Conservation (phyloP, 2,888 invertebrate species). For the Clistopyga incitator region DNA sequence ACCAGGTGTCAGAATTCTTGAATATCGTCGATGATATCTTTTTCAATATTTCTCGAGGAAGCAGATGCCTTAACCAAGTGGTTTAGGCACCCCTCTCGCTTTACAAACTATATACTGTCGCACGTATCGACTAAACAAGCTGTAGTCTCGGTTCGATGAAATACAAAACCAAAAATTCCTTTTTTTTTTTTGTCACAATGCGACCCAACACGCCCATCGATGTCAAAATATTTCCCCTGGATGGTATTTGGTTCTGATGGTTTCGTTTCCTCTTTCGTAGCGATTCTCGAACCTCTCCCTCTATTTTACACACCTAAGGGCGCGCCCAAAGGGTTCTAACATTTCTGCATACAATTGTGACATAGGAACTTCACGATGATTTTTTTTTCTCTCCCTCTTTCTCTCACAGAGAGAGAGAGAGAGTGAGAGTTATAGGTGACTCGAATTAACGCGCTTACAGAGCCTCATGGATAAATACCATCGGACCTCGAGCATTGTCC, state of each 20-base stretch:
- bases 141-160: conserved; percentile 31
- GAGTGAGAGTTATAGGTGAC: conserved; percentile 36
- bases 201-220: conserved; percentile 77
- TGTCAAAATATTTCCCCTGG: conserved; percentile 83
- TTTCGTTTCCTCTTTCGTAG: conserved; percentile 8
- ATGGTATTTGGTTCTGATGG: conserved; percentile 48
- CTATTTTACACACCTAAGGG: conserved; percentile 32
- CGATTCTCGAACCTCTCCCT: conserved; percentile 21
- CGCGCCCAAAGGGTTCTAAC: conserved; percentile 54
- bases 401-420: background rate
- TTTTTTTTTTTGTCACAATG: conserved; percentile 9
- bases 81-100: conserved; percentile 11
- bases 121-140: conserved; percentile 9
- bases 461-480: conserved; percentile 46
- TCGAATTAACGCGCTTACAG: conserved; percentile 43
- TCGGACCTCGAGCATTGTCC: conserved; percentile 74
- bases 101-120: background rate
- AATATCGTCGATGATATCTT: conserved; percentile 27
- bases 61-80: conserved; percentile 27
- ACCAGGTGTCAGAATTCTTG: conserved; percentile 17
- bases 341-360: conserved; percentile 27
- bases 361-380: conserved; percentile 11
- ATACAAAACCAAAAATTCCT: conserved; percentile 63
- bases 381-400: background rate
- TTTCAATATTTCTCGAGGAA: conserved; percentile 26